Evolutionary conservation across 35 echinoderm and acorn worm genomes (phyloP).

Genomic region (Anneissia japonica): DNA sequence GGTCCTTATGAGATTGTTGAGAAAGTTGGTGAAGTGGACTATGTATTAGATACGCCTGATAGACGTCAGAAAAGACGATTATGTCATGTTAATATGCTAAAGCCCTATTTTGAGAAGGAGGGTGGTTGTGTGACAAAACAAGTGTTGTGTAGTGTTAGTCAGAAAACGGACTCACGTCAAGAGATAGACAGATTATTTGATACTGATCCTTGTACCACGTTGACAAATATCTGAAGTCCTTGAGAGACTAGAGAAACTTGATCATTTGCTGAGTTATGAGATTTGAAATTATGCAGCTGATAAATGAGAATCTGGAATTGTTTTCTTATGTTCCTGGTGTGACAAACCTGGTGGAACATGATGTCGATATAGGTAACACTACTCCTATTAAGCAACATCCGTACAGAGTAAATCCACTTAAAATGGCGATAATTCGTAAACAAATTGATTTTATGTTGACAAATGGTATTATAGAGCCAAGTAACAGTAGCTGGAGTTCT

Average conservation of each 20-base stretch:
- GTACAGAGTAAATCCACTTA: slow-evolving; percentile 57
- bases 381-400: slow-evolving; percentile 45
- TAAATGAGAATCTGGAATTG: background rate
- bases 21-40: slow-evolving; percentile 7
- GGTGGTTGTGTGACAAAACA: background rate
- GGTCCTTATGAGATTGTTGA: background rate
- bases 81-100: slow-evolving; percentile 47
- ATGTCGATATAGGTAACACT: slow-evolving; percentile 28
- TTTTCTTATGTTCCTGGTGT: background rate
- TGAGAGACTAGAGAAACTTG: background rate
- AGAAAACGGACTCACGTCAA: background rate
- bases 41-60: slow-evolving; percentile 10
- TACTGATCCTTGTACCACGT: background rate
- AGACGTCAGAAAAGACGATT: background rate
- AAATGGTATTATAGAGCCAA: background rate
- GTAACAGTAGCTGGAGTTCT: background rate
- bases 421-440: slow-evolving; percentile 22
- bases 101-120: slow-evolving; percentile 14
- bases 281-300: background rate
- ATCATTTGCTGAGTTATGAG: background rate
- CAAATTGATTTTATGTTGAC: slow-evolving; percentile 32
- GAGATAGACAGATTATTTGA: background rate
- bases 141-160: background rate
- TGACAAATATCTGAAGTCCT: slow-evolving; percentile 17
- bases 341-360: background rate